A percentile compares a stretch with the other conserved stretches of the same genome.
Conservation (phyloP, 2,888 invertebrate genomes). For the Pherbina coryleti region DNA sequence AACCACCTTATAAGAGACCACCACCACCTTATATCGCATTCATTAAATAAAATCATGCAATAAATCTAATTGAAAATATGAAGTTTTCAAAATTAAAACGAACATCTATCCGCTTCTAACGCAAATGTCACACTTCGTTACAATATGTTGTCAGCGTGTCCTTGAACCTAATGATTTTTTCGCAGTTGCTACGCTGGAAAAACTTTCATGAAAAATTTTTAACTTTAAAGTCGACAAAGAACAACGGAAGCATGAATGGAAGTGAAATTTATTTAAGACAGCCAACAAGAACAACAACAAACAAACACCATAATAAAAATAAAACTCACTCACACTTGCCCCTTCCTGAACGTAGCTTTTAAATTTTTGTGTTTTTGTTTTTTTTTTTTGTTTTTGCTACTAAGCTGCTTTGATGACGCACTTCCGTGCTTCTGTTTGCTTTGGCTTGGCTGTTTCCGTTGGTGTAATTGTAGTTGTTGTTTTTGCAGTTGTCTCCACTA, state of each 20-base stretch:
- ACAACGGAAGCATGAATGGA: not conserved
- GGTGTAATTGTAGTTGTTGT: too few species aligned
- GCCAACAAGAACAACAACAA: not conserved
- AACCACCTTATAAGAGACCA: too few species aligned
- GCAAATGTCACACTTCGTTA: not conserved
- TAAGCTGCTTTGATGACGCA: not conserved
- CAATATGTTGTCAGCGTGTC: not conserved
- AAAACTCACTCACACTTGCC: not conserved
- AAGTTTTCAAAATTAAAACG: not conserved
- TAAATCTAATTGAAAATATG: too few species aligned
- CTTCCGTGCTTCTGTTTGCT: not conserved
- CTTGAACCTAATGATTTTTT: slow-evolving; percentile 3
- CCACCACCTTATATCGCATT: too few species aligned
- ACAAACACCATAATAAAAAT: not conserved
- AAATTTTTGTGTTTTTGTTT: not conserved
- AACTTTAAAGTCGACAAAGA: not conserved
- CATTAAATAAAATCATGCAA: too few species aligned
- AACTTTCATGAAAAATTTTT: not conserved
- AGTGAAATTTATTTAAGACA: not conserved
- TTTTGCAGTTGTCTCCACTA: too few species aligned
- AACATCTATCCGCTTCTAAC: not conserved
- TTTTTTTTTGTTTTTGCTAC: not conserved
- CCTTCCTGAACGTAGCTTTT: not conserved
- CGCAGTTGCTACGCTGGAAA: not conserved
- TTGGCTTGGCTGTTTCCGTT: not conserved